Base-by-base conservation (phyloP, 2,113 vertebrate species). In the Callocephalon fimbriatum region DNA sequence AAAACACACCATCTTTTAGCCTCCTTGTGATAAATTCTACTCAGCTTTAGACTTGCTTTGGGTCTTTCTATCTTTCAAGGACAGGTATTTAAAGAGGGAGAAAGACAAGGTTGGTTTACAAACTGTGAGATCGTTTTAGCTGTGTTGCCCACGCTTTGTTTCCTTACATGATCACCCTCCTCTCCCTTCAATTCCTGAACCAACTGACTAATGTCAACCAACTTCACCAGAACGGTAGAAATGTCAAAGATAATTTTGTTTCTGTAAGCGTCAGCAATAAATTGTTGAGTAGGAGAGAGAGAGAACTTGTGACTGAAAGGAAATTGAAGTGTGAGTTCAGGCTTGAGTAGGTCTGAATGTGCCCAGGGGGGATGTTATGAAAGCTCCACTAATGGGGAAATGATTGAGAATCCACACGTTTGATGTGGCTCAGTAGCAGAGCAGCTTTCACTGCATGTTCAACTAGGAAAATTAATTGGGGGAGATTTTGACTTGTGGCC, bases 361-460 rank as follows among this genome's bases (percentile, higher is more conserved):
- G 54, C 95, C 93, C 94, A 71, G 42, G 91, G 90, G 91, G 88
- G 67, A 86, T 11, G 45, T 90, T 93, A 86, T 35, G 83, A 96
- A 96, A 95, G 79, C 71, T 80, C 26, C 22, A 22, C 86, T 95
- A 95, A 92, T 77, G 79, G 67, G 75, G 72, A 92, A 94, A 84
- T 95, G 93, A 95, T 84, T 95, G 88, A 95, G 86, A 94, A 93
- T 88, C 79, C 72, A 81, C 95, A 86, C 79, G 59, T 88, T 83
- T 4, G 0, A 66, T 6, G 21, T 40, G 70, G 65, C 80, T 95
- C 4, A 0, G 86, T 82, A 94, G 93, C 93, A 93, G 93, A 89
- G 10, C 83, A 56, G 93, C 47, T 91, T 96, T 94, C 89, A 84
- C 50, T 93, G 68, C 1, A 0, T 56, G 65, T 59, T 81, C 72